These are phyloP conservation scores for Dioctria rufipes DNA, from an alignment of 2,888 invertebrate genomes.

Conservation along the genomic window DNA sequence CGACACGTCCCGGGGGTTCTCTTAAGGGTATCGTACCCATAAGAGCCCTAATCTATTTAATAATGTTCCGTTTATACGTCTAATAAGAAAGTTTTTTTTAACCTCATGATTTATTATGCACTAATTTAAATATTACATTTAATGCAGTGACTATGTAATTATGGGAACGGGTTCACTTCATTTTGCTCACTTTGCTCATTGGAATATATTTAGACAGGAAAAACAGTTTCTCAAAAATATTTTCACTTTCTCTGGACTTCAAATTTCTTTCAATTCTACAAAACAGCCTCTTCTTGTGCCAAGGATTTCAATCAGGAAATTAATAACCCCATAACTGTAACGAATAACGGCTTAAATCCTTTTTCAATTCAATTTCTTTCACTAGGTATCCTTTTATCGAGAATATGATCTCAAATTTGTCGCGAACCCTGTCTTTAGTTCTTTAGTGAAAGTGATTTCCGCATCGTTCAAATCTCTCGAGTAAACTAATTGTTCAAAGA, in stretches of 20 bases:
- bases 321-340: constrained; percentile 53
- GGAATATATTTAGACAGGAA: no score
- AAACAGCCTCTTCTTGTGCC: no score
- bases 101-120: not conserved
- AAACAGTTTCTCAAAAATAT: not conserved
- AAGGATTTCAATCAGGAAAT: constrained; percentile 26
- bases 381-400: constrained; percentile 6
- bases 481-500: constrained; percentile 48
- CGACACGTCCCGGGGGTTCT: not conserved
- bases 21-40: no score
- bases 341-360: constrained; percentile 55
- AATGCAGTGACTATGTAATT: not conserved
- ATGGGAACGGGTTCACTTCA: not conserved
- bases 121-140: constrained; percentile 20
- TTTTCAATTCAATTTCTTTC: constrained; percentile 49
- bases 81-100: not conserved
- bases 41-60: not conserved
- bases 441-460: constrained; percentile 56
- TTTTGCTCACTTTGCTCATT: not conserved
- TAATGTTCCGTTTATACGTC: not conserved
- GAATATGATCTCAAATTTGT: constrained; percentile 41
- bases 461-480: constrained; percentile 50
- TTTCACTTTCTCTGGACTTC: no score
- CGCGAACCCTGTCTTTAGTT: constrained; percentile 11
- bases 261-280: no score